Evolutionary conservation across 2,113 vertebrate genomes (phyloP).

Genomic region (Mirounga angustirostris): DNA sequence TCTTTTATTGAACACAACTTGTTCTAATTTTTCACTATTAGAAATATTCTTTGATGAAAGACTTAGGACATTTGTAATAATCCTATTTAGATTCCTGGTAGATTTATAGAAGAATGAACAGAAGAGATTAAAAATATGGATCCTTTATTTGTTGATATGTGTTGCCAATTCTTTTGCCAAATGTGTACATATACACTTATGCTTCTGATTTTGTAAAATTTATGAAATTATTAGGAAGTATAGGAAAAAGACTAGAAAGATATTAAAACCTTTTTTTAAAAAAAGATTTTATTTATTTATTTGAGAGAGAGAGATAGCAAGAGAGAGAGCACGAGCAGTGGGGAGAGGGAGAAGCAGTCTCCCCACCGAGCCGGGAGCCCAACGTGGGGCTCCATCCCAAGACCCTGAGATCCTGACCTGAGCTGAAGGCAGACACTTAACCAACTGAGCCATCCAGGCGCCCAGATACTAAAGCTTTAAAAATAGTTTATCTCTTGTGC

Average conservation of each 20-base stretch:
- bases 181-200: neutral
- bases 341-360: neutral
- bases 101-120: neutral
- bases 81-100: neutral
- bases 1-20: neutral
- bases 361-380: too few relatives aligned
- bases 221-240: slow-evolving; percentile 37
- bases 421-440: neutral
- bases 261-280: neutral
- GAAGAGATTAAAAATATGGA: neutral
- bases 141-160: neutral
- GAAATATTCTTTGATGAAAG: neutral
- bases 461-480: slow-evolving; percentile 1
- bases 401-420: neutral
- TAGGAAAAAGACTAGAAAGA: neutral
- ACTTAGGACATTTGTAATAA: neutral
- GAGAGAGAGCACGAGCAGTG: neutral
- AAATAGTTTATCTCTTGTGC: neutral
- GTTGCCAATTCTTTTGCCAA: neutral
- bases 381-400: neutral
- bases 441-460: neutral
- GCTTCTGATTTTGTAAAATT: slow-evolving; percentile 12
- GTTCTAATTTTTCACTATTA: neutral
- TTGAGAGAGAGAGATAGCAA: neutral
- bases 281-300: neutral